Base-by-base conservation (phyloP, 2,888 invertebrate species). In the Zele albiditarsus region DNA sequence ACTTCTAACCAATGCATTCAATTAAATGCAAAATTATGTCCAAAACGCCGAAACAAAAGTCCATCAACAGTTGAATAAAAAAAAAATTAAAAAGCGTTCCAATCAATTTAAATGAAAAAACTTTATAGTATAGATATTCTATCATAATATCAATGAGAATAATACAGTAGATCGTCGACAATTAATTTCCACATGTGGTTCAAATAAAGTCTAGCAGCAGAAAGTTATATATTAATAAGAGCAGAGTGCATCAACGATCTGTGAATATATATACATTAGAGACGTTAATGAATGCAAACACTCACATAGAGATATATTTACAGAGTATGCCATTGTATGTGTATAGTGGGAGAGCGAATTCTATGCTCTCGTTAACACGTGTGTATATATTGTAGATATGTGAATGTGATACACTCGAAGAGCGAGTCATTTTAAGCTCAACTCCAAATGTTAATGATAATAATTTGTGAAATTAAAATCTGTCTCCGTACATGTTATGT, bases 201-300 rank as follows among this genome's bases (percentile, higher is more conserved):
- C 16, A 0, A 46, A 46, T n/a, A 6, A 5, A 1, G n/a, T 46
- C 3, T 16, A 46, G 3, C n/a, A 8, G 46, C 0, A n/a, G 4
- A 46, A n/a, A 46, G 16, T n/a, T n/a, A 46, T n/a, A 14, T 16
- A 46, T 46, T 46, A 38, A 38, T 38, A n/a, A 46, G 46, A 46
- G 46, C n/a, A n/a, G n/a, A 46, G n/a, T 46, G 46, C 46, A n/a
- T 46, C 46, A 46, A 14, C 57, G 23, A 53, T 27, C 27, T 60
- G 27, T 42, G 27, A 33, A 42, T 70, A 60, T 27, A 42, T 42
- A 60, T 60, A 60, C 58, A 27, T 70, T 78, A 78, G 42, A 75
- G 73, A 76, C 65, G 73, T 77, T 79, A 77, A 79, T 78, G 73
- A 78, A 79, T 77, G 77, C 78, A 78, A 76, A 75, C 77, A 78